Base-by-base conservation (phyloP, 2,797 vertebrate genomes). In the Megaceryle alcyon region DNA sequence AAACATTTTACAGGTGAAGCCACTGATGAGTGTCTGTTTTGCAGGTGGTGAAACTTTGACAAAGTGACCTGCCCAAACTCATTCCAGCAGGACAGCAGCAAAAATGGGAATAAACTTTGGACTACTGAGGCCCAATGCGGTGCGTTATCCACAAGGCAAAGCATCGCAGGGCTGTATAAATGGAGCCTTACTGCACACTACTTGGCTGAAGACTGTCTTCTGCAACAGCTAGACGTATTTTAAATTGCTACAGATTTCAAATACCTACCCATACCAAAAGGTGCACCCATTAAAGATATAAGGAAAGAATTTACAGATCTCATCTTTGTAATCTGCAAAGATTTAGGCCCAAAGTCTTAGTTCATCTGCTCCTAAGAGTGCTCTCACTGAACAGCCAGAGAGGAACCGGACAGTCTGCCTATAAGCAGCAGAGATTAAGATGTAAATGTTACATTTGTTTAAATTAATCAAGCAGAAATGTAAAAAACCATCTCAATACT, bases 81-180 rank as follows among this genome's bases (percentile, higher is more conserved):
- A 87, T 37, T 64, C 84, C n/a, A n/a, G 60, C n/a, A 60, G 35
- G 29, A 59, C 49, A 57, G 54, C 0, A 0, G 41, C 69, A 84
- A 76, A 57, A 75, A 64, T 0, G 2, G 35, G 39, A 65, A 33
- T 15, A 23, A 69, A 61, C 39, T 7, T 2, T 28, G 76, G 54
- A 39, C 33, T 65, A 2, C 1, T 0, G 4, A 71, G 57, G 44
- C 21, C 31, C 49, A 14, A 53, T 0, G 5, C 2, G n/a, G 46
- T 3, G 13, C 37, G 21, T 33, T 10, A 56, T 7, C 41, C 31
- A 37, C 4, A 3, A 22, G 12, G 35, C 6, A 56, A 37, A 71
- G 91, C 2, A 61, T 5, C 12, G 2, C 49, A 64, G 35, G 14
- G 51, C 72, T 61, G 77, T 21, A 1, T 3, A 71, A 73, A 60